Conservation (phyloP, 2,113 vertebrate species). For the Notechis scutatus region DNA sequence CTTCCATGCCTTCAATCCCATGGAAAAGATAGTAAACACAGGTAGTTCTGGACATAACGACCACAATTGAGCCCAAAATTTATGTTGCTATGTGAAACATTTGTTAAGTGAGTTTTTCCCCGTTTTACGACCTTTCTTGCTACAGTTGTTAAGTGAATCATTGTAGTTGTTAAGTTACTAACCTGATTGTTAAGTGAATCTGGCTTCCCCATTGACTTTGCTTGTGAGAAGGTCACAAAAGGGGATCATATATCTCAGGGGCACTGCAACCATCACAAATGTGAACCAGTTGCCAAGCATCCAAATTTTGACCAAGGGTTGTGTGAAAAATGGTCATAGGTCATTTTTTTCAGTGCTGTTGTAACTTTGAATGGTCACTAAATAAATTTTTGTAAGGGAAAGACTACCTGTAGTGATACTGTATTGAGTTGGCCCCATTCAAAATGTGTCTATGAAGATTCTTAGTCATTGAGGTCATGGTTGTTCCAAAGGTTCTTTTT, state of each 20-base stretch:
- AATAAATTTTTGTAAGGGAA: not conserved
- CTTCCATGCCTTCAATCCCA: not conserved
- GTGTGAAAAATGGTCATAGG: no score
- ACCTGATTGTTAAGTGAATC: not conserved
- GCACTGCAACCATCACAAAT: not conserved
- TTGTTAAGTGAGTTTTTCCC: not conserved
- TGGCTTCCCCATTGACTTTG: not conserved
- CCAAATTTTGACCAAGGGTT: not conserved
- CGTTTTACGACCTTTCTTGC: not conserved
- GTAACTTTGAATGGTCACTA: not conserved
- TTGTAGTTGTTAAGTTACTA: not conserved
- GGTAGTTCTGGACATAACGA: not conserved
- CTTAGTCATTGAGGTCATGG: not conserved
- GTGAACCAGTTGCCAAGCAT: not conserved
- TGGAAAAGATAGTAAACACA: not conserved
- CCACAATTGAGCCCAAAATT: not conserved
- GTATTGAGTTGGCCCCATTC: not conserved
- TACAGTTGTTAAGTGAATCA: not conserved
- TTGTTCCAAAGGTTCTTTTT: not conserved
- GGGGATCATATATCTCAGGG: no score
- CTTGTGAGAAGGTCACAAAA: no score
- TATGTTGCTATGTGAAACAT: not conserved
- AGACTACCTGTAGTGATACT: not conserved
- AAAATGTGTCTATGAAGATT: not conserved
- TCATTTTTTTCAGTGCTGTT: not conserved